Evolutionary conservation across 2,797 vertebrate genomes (phyloP), one percentile per base, ranked within the genome.

Genomic region (Gymnoscopelus microlampas): DNA sequence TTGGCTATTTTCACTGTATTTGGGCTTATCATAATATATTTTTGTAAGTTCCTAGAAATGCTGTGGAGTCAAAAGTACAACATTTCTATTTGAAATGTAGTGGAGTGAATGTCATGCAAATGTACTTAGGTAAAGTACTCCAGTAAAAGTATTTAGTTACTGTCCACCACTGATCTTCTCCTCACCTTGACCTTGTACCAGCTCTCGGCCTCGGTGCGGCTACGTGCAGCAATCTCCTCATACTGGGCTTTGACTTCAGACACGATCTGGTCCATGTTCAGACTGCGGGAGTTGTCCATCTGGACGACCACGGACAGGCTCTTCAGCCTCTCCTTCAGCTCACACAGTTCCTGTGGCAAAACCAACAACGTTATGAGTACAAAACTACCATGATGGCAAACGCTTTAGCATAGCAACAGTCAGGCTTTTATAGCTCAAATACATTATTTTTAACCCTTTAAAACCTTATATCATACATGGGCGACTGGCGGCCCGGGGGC

Each of bases 121-220:
- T 5, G 2, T 35, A 5, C 6, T 35, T 4, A 7, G 1, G 19
- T 19, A 19, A 19, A 19, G 19, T 8, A 6, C 7, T 39, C 32
- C 32, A 39, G 35, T 39, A 7, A 39, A 39, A 4, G 35, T 19
- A 19, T 19, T 19, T 19, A 19, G 19, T 19, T 19, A 19, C 19
- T 19, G 19, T 19, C 19, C 19, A 19, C 19, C 19, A 19, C 19
- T 19, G 19, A 19, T 44, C 2, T 44, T 12, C 35, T 53, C 1
- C 53, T 90, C 76, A 97, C 96, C 94, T 97, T 97, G 63, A 14
- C 94, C 70, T 94, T 94, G 86, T 96, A 92, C 94, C 94, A 97
- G 2, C 78, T 77, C 70, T 98, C 96, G 0, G 95, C 93, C 70
- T 98, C 96, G 0, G 91, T 82, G 0, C 95, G 93, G 76, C 94